phyloP scores from a whole-genome alignment of 2,888 invertebrate genomes.

The Mesodorylaimus sp. region DNA sequence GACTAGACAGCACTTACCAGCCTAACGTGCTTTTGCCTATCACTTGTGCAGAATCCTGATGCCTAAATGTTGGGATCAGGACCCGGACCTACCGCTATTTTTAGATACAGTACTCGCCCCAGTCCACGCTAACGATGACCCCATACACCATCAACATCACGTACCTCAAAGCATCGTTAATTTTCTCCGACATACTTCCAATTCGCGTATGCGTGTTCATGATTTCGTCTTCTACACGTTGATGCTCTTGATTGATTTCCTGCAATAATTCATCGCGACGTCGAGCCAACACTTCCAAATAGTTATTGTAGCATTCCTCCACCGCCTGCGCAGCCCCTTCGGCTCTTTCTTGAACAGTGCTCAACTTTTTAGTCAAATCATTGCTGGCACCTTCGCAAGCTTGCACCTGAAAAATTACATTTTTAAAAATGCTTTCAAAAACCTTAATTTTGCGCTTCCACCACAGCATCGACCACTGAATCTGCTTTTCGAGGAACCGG shows the following conservation, averaged over 20 bases:
- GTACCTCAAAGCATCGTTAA: conserved; percentile 59
- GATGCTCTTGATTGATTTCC: conserved; percentile 41
- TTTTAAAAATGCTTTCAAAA: too few species aligned
- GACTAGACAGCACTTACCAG: not conserved
- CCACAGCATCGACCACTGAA: too few species aligned
- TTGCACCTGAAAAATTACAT: conserved; percentile 2
- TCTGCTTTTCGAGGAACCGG: too few species aligned
- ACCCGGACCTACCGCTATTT: too few species aligned
- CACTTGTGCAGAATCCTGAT: not conserved
- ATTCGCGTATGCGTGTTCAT: conserved; percentile 55
- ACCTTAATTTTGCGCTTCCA: too few species aligned
- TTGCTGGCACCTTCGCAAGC: conserved; percentile 34
- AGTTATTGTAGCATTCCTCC: conserved; percentile 33
- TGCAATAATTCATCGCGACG: conserved; percentile 45
- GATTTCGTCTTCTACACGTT: conserved; percentile 63
- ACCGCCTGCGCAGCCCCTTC: conserved; percentile 32
- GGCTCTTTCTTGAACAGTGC: conserved; percentile 54
- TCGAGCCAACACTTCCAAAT: conserved; percentile 57
- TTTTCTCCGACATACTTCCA: conserved; percentile 53
- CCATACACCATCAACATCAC: too few species aligned
- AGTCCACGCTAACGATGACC: too few species aligned
- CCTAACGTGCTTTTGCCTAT: not conserved
- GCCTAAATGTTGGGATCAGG: too few species aligned
- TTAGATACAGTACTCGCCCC: too few species aligned
- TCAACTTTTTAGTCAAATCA: conserved; percentile 56